A percentile compares a stretch with the other conserved stretches of the same genome.
phyloP scores from a whole-genome alignment of 2,113 vertebrate genomes.

The Turdus rufiventris region DNA sequence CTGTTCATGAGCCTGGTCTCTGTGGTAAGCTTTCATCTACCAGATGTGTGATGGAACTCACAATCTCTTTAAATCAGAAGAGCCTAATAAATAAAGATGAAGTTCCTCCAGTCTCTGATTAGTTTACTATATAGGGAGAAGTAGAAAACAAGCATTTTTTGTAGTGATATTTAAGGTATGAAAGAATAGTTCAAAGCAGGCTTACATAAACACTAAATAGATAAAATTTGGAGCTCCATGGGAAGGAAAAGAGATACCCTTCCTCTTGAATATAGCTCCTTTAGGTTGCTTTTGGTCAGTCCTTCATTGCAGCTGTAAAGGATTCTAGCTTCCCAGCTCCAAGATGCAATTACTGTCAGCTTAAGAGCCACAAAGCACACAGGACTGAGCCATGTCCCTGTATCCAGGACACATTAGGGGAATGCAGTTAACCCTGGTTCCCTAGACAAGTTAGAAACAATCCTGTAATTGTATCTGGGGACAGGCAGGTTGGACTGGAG shows the following conservation, averaged over 20 bases:
- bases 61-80: conserved; percentile 28
- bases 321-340: not conserved
- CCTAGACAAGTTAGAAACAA: not conserved
- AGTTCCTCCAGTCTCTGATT: not conserved
- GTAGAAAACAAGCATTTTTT: not conserved
- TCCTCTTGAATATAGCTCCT: not conserved
- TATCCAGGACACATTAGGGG: not conserved
- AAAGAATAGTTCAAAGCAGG: not conserved
- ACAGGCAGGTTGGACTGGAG: not conserved
- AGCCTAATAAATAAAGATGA: conserved; percentile 44
- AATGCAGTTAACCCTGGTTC: not conserved
- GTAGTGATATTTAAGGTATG: not conserved
- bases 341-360: not conserved
- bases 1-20: not conserved
- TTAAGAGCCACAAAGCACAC: not conserved
- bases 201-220: not conserved
- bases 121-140: not conserved
- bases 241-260: not conserved
- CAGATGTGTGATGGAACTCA: conserved; percentile 8
- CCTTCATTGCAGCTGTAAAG: not conserved
- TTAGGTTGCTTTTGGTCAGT: not conserved
- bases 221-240: not conserved
- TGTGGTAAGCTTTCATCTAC: not conserved
- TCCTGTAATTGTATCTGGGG: not conserved
- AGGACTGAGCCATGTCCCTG: not conserved